These are phyloP conservation scores for Calcarius lapponicus DNA, from an alignment of 2,797 vertebrate species.

Conservation along the genomic window DNA sequence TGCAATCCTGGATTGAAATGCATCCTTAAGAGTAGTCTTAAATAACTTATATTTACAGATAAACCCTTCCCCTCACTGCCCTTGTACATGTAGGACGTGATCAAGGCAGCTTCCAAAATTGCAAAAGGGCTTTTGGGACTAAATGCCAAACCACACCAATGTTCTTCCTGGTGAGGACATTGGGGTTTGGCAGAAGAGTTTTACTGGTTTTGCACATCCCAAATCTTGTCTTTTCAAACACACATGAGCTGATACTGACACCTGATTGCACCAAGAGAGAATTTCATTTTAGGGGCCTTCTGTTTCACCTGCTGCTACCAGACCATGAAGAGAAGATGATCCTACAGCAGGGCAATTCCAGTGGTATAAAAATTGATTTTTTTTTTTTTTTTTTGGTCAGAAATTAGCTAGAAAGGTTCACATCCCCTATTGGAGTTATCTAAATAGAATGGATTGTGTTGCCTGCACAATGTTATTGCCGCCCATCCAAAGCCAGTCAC, in stretches of 20 bases:
- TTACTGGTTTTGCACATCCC: neutral
- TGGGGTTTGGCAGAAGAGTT: neutral
- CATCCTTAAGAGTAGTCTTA: neutral
- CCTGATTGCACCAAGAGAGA: rapidly evolving
- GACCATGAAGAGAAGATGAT: neutral
- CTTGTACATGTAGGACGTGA: neutral
- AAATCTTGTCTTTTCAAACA: neutral
- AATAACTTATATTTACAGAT: neutral
- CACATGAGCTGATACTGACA: neutral
- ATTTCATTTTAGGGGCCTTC: neutral
- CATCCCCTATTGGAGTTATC: neutral
- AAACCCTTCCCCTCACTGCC: neutral
- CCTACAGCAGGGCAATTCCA: neutral
- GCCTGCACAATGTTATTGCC: neutral
- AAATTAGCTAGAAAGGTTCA: neutral
- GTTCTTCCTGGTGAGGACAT: neutral
- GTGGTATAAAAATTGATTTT: neutral
- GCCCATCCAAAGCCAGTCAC: neutral
- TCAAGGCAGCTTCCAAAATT: neutral
- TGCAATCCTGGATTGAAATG: neutral
- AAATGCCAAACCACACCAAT: neutral
- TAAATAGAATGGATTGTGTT: neutral
- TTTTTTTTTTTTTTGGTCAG: neutral
- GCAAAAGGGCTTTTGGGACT: neutral
- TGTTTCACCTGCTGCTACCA: neutral